These are phyloP conservation scores for Muscicapa adusta DNA, from an alignment of 2,113 vertebrate species.

Conservation along the genomic window DNA sequence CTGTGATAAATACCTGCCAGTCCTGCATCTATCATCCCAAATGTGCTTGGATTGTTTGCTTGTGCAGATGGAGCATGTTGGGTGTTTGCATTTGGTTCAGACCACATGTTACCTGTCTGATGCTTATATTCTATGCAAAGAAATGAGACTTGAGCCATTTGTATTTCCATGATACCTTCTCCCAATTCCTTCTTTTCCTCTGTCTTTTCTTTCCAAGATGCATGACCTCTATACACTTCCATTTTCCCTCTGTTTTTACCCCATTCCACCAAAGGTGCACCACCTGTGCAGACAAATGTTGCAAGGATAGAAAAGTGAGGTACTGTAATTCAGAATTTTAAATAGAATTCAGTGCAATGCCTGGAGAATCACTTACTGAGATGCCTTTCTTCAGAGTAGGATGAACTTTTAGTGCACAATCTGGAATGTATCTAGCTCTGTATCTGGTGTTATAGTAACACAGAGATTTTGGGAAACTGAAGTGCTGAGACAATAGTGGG, in stretches of 20 bases:
- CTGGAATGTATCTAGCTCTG: not conserved
- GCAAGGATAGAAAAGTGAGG: not conserved
- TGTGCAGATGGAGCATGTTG: not conserved
- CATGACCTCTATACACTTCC: not conserved
- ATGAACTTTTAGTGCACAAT: not conserved
- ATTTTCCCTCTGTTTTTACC: not conserved
- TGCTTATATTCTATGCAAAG: not conserved
- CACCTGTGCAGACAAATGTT: not conserved
- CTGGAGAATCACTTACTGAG: not conserved
- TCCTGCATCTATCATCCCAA: not conserved
- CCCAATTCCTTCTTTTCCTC: not conserved
- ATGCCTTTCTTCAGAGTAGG: not conserved
- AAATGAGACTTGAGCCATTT: not conserved
- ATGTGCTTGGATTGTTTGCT: not conserved
- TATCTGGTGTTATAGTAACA: not conserved
- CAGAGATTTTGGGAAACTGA: not conserved
- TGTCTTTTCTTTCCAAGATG: not conserved
- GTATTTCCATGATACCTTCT: not conserved
- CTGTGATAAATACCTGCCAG: not conserved
- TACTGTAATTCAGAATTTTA: not conserved
- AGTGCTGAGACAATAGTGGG: not conserved
- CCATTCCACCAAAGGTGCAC: not conserved
- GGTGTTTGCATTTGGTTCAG: not conserved
- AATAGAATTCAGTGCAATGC: not conserved
- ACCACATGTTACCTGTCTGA: not conserved